Base-by-base conservation (phyloP, 1,140 invertebrate species). In the Dreissena polymorpha region DNA sequence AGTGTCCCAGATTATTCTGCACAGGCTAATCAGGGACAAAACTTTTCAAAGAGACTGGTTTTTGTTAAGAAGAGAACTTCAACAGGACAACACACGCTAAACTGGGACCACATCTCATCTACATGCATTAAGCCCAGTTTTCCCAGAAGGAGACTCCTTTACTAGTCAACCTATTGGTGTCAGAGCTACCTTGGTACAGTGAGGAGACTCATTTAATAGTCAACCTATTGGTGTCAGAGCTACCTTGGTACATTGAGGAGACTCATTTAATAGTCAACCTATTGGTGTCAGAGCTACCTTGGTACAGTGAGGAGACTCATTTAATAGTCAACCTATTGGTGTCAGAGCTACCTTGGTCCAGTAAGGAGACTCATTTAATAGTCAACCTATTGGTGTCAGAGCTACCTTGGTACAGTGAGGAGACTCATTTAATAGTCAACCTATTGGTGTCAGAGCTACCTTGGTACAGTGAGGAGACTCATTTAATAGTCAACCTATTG, bases 381-480 rank as follows among this genome's bases (percentile, higher is more conserved):
- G 2, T 8, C 39, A 39, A 39, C 3, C 0, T 65, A 27, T 13
- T 27, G 57, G 16, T 10, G 53, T 16, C n/a, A 10, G 64, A 53
- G 71, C 75, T 70, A 90, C 89, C 83, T 92, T 92, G 7, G 89
- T 89, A 74, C 79, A 89, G 13, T 94, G 94, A 69, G n/a, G n/a
- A n/a, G n/a, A n/a, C n/a, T n/a, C n/a, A 39, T 39, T 39, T 39
- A 2, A 39, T 39, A 39, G 2, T 8, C 39, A 39, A 39, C 3
- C 0, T 65, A 27, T 13, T 27, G 57, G 16, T 10, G 53, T 16
- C n/a, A 10, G 64, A 53, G 71, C 75, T 70, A 90, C 89, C 83
- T 92, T 92, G 7, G 89, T 89, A 74, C 79, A 89, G 13, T 94
- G 94, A 69, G n/a, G n/a, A n/a, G n/a, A n/a, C n/a, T n/a, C n/a